Conservation (phyloP, 1,140 invertebrate species). For the Hycleus cichorii region DNA sequence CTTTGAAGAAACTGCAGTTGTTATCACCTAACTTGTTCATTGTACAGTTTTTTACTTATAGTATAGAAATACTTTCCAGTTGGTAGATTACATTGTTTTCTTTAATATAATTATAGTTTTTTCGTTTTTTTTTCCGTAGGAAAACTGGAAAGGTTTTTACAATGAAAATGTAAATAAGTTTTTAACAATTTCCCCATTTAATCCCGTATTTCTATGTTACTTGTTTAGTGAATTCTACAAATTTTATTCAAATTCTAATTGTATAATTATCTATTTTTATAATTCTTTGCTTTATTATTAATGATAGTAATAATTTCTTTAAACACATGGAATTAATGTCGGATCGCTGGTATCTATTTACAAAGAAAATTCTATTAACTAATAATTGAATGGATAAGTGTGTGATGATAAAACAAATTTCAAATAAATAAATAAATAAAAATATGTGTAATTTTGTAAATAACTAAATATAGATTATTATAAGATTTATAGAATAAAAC, state of each 20-base stretch:
- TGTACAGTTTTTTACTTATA: conserved; percentile 13
- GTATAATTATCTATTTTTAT: conserved; percentile 11
- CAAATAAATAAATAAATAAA: no score
- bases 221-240: conserved; percentile 2
- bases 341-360: no score
- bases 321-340: no score
- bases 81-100: neutral
- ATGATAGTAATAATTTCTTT: neutral
- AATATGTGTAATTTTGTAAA: no score
- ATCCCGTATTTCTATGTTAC: conserved; percentile 4
- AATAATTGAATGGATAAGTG: conserved; percentile 14
- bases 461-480: no score
- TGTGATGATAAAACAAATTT: conserved; percentile 5
- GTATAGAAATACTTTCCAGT: conserved; percentile 10
- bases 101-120: neutral
- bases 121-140: neutral
- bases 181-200: neutral
- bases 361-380: neutral
- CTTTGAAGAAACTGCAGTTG: neutral
- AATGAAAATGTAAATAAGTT: conserved; percentile 5
- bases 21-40: conserved; percentile 8
- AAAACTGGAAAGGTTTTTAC: conserved; percentile 5
- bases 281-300: conserved; percentile 11
- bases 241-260: conserved; percentile 14
- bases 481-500: no score